Evolutionary conservation across 2,797 vertebrate genomes (phyloP).

Genomic region (Cryptoprocta ferox): DNA sequence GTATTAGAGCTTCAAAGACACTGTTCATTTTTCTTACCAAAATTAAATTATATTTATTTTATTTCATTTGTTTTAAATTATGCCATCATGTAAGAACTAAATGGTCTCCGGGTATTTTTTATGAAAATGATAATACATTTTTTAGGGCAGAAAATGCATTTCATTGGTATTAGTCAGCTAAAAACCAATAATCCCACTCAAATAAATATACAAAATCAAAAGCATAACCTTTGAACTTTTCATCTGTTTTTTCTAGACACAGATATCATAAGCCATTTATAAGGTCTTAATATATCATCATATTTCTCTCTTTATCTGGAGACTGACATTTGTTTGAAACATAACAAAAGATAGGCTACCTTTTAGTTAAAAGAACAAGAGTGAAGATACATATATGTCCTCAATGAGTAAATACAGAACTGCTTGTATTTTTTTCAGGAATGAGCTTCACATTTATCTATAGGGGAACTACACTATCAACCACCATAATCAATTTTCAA

Average conservation of each 20-base stretch:
- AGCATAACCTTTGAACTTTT: neutral
- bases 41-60: conserved; percentile 63
- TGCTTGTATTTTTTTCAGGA: neutral
- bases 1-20: conserved; percentile 44
- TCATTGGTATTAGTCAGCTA: neutral
- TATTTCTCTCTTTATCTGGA: neutral
- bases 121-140: conserved; percentile 33
- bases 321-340: conserved; percentile 18
- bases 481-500: neutral
- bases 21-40: conserved; percentile 52
- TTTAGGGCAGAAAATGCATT: conserved; percentile 37
- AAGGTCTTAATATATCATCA: neutral
- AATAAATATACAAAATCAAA: conserved; percentile 18
- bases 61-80: conserved; percentile 71
- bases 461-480: neutral
- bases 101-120: neutral
- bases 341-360: neutral
- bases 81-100: conserved; percentile 33
- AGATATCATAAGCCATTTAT: neutral
- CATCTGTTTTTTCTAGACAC: neutral
- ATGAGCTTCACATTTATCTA: neutral
- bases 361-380: conserved; percentile 40
- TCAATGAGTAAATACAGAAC: neutral
- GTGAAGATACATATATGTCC: neutral
- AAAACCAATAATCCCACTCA: conserved; percentile 14